These are phyloP conservation scores for Matsumyia berberina DNA, from an alignment of 2,888 invertebrate species.

Conservation along the genomic window DNA sequence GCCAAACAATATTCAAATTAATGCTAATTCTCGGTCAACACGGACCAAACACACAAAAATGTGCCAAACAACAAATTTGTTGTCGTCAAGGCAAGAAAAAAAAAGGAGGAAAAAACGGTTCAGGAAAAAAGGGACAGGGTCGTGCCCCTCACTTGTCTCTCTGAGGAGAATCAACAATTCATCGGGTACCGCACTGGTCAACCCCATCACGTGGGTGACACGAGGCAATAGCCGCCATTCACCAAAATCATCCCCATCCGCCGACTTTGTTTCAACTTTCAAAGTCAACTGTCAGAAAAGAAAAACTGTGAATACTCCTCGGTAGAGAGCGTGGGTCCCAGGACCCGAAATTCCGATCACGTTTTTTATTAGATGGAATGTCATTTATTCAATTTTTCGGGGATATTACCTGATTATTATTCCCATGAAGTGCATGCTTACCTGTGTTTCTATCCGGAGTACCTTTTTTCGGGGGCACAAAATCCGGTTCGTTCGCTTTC, in stretches of 20 bases:
- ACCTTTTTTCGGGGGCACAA: conserved; percentile 14
- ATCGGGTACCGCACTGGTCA: conserved; percentile 41
- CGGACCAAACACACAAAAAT: conserved; percentile 57
- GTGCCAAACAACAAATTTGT: conserved; percentile 73
- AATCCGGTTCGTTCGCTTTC: conserved; percentile 55
- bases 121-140: conserved; percentile 14
- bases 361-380: conserved; percentile 77
- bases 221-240: background rate
- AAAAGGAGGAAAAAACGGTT: background rate
- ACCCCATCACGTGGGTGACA: conserved; percentile 55
- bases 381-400: conserved; percentile 77
- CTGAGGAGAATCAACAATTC: conserved; percentile 50
- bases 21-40: conserved; percentile 54
- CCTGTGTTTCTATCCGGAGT: conserved; percentile 48
- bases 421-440: conserved; percentile 73
- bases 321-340: background rate
- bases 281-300: conserved; percentile 55
- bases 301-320: conserved; percentile 37
- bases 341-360: conserved; percentile 67
- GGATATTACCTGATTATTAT: conserved; percentile 75
- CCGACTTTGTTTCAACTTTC: conserved; percentile 37
- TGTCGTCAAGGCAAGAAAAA: conserved; percentile 36
- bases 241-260: background rate
- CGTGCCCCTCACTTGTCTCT: conserved; percentile 15
- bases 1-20: conserved; percentile 67